Evolutionary conservation across 2,888 invertebrate genomes (phyloP).

Genomic region (Kryphioiulus occultus): DNA sequence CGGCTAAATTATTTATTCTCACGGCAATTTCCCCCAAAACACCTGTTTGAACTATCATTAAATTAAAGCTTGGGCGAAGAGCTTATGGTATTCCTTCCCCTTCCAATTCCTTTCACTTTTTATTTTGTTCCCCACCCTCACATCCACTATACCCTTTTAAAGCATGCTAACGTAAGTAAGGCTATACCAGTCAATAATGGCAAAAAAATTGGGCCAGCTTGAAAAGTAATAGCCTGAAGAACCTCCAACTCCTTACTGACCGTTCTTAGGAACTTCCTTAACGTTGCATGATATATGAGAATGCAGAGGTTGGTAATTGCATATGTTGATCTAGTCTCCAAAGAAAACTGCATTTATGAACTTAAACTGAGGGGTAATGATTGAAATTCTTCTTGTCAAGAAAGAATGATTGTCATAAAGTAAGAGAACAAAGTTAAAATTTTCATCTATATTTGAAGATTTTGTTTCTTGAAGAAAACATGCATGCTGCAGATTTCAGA

Average conservation of each 20-base stretch:
- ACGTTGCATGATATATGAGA: neutral
- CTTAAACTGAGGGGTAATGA: too few relatives aligned
- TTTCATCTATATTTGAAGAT: too few relatives aligned
- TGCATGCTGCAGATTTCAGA: too few relatives aligned
- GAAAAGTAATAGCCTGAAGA: neutral
- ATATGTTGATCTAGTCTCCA: too few relatives aligned
- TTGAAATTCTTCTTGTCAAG: too few relatives aligned
- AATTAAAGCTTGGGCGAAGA: slow-evolving; percentile 10
- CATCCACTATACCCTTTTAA: neutral
- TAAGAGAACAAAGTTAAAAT: too few relatives aligned
- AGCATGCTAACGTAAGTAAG: neutral
- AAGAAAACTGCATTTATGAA: too few relatives aligned
- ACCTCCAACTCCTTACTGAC: neutral
- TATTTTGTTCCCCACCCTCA: neutral
- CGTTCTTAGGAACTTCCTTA: neutral
- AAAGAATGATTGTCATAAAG: too few relatives aligned
- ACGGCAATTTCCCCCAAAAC: slow-evolving; percentile 20
- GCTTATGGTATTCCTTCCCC: slow-evolving; percentile 20
- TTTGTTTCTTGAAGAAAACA: too few relatives aligned
- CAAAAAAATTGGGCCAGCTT: slow-evolving; percentile 16
- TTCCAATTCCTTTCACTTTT: slow-evolving; percentile 31
- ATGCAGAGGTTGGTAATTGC: neutral
- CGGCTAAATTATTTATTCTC: slow-evolving; percentile 35
- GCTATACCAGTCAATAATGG: neutral
- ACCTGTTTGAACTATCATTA: slow-evolving; percentile 35